Evolutionary conservation across 2,797 vertebrate genomes (phyloP), one percentile per base, ranked within the genome.

Genomic region (Eulemur mongoz): DNA sequence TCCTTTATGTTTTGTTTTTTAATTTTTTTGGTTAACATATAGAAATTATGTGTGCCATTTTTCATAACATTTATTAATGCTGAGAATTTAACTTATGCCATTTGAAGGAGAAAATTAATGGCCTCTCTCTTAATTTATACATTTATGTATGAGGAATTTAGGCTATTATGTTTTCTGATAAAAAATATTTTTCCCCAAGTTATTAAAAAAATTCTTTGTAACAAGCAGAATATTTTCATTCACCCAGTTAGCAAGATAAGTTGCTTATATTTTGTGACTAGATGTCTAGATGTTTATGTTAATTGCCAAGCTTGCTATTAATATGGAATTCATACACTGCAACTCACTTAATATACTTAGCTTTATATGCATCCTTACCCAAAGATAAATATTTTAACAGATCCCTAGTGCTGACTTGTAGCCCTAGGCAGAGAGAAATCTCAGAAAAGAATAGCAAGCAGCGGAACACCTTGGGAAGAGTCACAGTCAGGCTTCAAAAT

Each of bases 221-320:
- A 65, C 38, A 79, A 91, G 30, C 67, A 91, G 61, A 80, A 75
- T 52, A n/a, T 93, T 76, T 75, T 89, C 59, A 87, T 92, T 94
- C 83, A 70, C 17, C 25, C n/a, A 38, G 11, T 79, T 76, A 63
- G 12, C 18, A 94, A 40, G 40, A 48, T 87, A 94, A 72, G 30
- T 89, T 92, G 72, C 67, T 94, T 90, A 89, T 15, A 82, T 86
- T 93, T 92, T 78, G 84, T 94, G 70, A 82, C 76, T 80, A 76
- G 69, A 82, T 92, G 13, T 81, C 72, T 97, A 22, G n/a, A 40
- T 94, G 59, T 79, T 93, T 84, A 25, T 92, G 73, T 85, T 89
- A 95, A 96, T 93, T 95, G 78, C 63, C 91, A 95, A 86, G 67
- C 65, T 97, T 79, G 18, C 38, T 93, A 81, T 96, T 97, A 94